Percentiles rank a stretch among this genome's conserved stretches.
phyloP scores from a whole-genome alignment of 2,113 vertebrate genomes.

The Cyprinodon tularosa region DNA sequence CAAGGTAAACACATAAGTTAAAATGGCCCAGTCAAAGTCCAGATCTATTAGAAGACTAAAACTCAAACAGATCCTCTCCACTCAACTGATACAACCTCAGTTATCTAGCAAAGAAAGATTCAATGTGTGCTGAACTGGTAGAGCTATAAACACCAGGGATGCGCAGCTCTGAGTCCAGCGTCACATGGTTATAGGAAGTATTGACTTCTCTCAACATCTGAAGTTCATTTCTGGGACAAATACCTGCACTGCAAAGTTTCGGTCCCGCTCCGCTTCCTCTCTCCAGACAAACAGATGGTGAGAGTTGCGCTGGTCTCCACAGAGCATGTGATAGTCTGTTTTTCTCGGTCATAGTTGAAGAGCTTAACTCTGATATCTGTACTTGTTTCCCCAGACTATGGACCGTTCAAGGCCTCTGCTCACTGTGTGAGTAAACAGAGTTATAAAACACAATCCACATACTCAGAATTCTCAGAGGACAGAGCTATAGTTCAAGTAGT shows the following conservation, averaged over 20 bases:
- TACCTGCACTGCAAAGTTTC: conserved; percentile 5
- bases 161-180: too few relatives aligned
- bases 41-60: too few relatives aligned
- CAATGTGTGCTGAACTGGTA: not conserved
- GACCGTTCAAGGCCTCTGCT: conserved; percentile 19
- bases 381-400: conserved; percentile 44
- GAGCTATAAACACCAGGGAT: not conserved
- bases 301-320: conserved; percentile 4
- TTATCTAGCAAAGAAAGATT: not conserved
- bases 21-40: too few relatives aligned
- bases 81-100: not conserved
- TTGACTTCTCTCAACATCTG: not conserved
- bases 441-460: conserved; percentile 23
- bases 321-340: conserved; percentile 29
- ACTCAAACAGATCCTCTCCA: too few relatives aligned
- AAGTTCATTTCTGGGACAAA: conserved; percentile 23
- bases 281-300: conserved; percentile 23
- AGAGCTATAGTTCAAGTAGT: not conserved
- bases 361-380: conserved; percentile 48
- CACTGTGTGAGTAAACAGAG: conserved; percentile 9
- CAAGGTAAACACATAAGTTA: not conserved
- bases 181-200: too few relatives aligned
- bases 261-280: conserved; percentile 18
- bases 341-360: conserved; percentile 41
- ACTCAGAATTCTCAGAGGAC: not conserved